Percentiles rank a stretch among this genome's conserved stretches.
phyloP scores from a whole-genome alignment of 1,140 invertebrate species.

The Onthophagus taurus region DNA sequence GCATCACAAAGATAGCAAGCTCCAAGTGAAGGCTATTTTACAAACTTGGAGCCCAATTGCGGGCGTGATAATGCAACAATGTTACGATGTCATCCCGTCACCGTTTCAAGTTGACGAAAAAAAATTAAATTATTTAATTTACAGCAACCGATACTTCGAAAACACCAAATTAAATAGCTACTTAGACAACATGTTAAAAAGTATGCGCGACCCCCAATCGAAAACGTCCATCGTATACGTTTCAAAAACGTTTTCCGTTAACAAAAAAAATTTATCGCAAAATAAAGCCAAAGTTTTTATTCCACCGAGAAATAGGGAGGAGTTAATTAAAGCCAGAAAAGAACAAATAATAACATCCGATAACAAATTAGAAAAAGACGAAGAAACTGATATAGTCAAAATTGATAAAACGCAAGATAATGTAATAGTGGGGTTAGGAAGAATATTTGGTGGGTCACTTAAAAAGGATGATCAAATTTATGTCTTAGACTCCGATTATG shows the following conservation, averaged over 20 bases:
- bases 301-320: slow-evolving; percentile 17
- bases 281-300: slow-evolving; percentile 27
- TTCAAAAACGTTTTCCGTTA: slow-evolving; percentile 91
- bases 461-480: slow-evolving; percentile 68
- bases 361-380: slow-evolving; percentile 28
- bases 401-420: slow-evolving; percentile 41
- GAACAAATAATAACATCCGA: slow-evolving; percentile 24
- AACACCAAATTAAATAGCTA: slow-evolving; percentile 23
- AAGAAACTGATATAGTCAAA: slow-evolving; percentile 25
- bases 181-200: slow-evolving; percentile 21
- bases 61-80: slow-evolving; percentile 66
- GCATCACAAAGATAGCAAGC: slow-evolving; percentile 64
- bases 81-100: slow-evolving; percentile 70
- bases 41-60: slow-evolving; percentile 87
- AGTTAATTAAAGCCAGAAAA: not conserved
- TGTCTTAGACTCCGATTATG: slow-evolving; percentile 84
- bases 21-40: slow-evolving; percentile 71
- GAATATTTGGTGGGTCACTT: slow-evolving; percentile 85
- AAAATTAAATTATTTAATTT: slow-evolving; percentile 50
- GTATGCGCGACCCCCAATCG: slow-evolving; percentile 42
- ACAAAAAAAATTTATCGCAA: slow-evolving; percentile 47
- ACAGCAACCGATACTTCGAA: slow-evolving; percentile 29
- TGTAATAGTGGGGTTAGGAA: slow-evolving; percentile 84
- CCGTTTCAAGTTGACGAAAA: slow-evolving; percentile 69
- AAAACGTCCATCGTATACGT: slow-evolving; percentile 82